Percentiles rank a stretch among this genome's conserved stretches.
phyloP scores from a whole-genome alignment of 2,113 vertebrate genomes.

The Ploceus nigricollis region DNA sequence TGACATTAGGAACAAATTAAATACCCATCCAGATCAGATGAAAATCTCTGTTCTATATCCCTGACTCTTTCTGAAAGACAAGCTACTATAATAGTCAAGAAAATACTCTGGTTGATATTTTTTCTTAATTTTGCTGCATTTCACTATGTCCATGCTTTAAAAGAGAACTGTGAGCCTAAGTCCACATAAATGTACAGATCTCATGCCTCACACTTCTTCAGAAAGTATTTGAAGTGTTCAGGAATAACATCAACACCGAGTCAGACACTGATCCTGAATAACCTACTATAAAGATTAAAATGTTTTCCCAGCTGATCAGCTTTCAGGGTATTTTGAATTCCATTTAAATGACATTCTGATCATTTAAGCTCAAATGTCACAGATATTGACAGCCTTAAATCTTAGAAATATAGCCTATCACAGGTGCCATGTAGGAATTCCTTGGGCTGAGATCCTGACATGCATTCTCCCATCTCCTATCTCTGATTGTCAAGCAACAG shows the following conservation, averaged over 20 bases:
- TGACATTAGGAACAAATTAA: background rate
- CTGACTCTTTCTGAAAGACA: background rate
- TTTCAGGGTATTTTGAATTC: background rate
- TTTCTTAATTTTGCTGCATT: background rate
- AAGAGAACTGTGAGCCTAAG: background rate
- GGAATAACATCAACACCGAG: background rate
- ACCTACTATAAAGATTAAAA: background rate
- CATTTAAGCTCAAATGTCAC: background rate
- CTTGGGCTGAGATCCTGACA: background rate
- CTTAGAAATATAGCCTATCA: background rate
- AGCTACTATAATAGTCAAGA: background rate
- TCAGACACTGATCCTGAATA: background rate
- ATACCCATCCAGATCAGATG: background rate
- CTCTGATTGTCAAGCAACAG: background rate
- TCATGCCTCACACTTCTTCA: background rate
- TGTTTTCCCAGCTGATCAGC: background rate
- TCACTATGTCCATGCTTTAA: background rate
- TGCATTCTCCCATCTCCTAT: background rate
- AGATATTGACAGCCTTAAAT: background rate
- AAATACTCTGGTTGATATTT: background rate
- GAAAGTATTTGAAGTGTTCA: background rate
- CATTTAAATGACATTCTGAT: background rate
- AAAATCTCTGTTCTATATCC: background rate
- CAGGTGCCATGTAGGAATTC: background rate
- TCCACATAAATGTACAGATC: background rate